Base-by-base conservation (phyloP, 2,888 invertebrate species). In the Cyclophora punctaria region DNA sequence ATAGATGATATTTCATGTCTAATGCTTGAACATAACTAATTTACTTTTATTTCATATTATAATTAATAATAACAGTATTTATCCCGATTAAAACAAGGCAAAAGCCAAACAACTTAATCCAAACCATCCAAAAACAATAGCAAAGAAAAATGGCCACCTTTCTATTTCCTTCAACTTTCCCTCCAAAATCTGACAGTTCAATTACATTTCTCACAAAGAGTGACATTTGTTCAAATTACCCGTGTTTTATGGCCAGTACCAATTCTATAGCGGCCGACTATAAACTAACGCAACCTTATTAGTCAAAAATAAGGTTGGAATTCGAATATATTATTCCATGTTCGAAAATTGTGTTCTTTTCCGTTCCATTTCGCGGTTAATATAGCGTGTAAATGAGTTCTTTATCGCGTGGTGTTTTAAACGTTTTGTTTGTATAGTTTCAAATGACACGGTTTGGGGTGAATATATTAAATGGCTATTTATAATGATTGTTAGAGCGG, bases 361-460 rank as follows among this genome's bases (percentile, higher is more conserved):
- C 71, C 79, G 77, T 78, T 69, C 74, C 78, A 83, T 87, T 86
- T 80, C 78, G 79, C 71, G 78, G 80, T 78, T 87, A 87, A 87
- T 78, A 76, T 71, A 66, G 71, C 87, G 86, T 85, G 76, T 83
- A 87, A 88, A 88, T 87, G 80, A 83, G 85, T 87, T 83, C 84
- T 86, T 86, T 88, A 85, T 83, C 80, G 73, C 63, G 66, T 71
- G 73, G 72, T 75, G 78, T 79, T 83, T 83, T 78, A 77, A 80
- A 73, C 71, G 73, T 66, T 67, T 65, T 79, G 78, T 84, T 82
- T 82, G 75, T 79, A 71, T 79, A 78, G 78, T 81, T 75, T 66
- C 63, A 57, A 63, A 61, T 66, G 67, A 69, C 63, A 56, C 59
- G 63, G 37, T 37, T 37, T 37, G 71, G 86, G 86, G 87, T 85